phyloP scores from a whole-genome alignment of 1,140 invertebrate genomes.

The Brachionus rubens region DNA sequence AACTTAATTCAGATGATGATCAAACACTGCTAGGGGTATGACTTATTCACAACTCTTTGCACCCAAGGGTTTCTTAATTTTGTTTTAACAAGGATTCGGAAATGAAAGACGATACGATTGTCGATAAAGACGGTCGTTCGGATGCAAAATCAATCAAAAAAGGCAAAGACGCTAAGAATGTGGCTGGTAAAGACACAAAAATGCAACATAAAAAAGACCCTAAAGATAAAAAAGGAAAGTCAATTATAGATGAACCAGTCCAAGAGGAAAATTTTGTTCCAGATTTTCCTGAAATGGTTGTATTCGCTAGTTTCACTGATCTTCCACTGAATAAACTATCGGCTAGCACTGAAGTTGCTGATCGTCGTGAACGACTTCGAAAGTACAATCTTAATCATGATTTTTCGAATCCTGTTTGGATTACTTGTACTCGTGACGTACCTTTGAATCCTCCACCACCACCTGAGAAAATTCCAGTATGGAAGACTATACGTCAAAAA shows the following conservation, averaged over 20 bases:
- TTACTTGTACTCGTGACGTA: slow-evolving; percentile 56
- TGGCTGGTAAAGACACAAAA: slow-evolving; percentile 48
- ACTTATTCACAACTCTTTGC: too few species aligned
- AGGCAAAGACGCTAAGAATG: slow-evolving; percentile 10
- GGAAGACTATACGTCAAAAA: slow-evolving; percentile 60
- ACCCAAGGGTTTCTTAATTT: too few species aligned
- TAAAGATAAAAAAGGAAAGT: slow-evolving; percentile 50
- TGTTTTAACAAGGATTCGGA: slow-evolving; percentile 47
- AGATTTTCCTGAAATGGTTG: slow-evolving; percentile 57
- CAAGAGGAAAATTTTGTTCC: slow-evolving; percentile 49
- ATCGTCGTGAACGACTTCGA: slow-evolving; percentile 57
- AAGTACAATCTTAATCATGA: slow-evolving; percentile 57
- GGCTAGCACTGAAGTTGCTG: slow-evolving; percentile 49
- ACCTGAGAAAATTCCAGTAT: slow-evolving; percentile 56
- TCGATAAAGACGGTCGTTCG: slow-evolving; percentile 50
- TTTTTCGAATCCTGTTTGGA: slow-evolving; percentile 57
- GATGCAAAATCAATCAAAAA: slow-evolving; percentile 50
- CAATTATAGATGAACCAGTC: background rate
- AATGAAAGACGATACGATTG: slow-evolving; percentile 51
- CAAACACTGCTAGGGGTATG: slow-evolving; percentile 44
- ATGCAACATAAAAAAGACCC: slow-evolving; percentile 53
- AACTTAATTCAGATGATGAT: slow-evolving; percentile 51
- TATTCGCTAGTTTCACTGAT: slow-evolving; percentile 52
- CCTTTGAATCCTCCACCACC: slow-evolving; percentile 57
- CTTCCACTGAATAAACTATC: slow-evolving; percentile 21